These are phyloP conservation scores for Chaetophractus vellerosus DNA, from an alignment of 2,797 vertebrate genomes.

Conservation along the genomic window DNA sequence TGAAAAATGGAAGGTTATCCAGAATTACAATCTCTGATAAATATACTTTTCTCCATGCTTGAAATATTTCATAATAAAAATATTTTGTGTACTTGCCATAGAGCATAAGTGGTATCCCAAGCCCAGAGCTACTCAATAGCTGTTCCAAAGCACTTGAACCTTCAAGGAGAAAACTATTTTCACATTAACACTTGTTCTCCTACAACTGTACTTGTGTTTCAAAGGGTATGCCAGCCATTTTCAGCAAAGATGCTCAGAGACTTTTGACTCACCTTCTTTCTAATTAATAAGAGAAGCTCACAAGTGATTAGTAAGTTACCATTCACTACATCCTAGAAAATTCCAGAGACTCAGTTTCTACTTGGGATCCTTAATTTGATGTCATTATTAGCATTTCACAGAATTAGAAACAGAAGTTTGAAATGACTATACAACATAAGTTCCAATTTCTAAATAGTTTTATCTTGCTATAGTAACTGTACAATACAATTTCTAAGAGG, in stretches of 20 bases:
- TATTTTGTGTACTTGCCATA: not conserved
- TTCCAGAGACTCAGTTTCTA: not conserved
- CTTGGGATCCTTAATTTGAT: not conserved
- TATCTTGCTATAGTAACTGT: not conserved
- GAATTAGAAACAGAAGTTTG: not conserved
- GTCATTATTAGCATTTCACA: not conserved
- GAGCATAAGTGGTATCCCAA: not conserved
- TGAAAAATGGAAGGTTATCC: not conserved
- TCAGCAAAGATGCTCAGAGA: not conserved
- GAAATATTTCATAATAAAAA: not conserved
- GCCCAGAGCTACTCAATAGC: not conserved
- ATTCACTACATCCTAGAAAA: not conserved
- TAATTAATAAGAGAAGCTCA: not conserved
- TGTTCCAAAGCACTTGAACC: not conserved
- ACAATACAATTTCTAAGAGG: slow-evolving; percentile 16
- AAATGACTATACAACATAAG: not conserved
- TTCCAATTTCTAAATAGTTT: slow-evolving; percentile 12
- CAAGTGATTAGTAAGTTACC: not conserved
- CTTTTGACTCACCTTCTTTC: not conserved
- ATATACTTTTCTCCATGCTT: not conserved
- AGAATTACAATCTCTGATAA: not conserved
- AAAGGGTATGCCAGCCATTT: not conserved
- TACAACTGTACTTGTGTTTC: not conserved
- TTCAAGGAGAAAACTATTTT: not conserved
- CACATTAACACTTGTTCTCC: not conserved